These are phyloP conservation scores for Siniperca obscura DNA, from an alignment of 2,797 vertebrate species.

Conservation along the genomic window DNA sequence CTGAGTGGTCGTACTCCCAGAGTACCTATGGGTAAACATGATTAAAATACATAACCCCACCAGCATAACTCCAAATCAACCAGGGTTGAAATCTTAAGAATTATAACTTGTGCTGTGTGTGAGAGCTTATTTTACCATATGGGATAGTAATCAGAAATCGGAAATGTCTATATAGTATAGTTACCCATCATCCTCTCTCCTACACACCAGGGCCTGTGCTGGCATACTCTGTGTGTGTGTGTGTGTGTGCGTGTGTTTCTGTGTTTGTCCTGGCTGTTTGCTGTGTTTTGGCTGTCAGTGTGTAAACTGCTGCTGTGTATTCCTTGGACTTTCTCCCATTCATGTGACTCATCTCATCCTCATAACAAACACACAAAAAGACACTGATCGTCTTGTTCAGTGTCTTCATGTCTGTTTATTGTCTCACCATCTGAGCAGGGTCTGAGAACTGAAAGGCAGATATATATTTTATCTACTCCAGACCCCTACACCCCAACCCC, in stretches of 20 bases:
- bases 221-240: not conserved
- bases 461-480: conserved; percentile 18
- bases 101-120: too few relatives aligned
- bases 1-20: too few relatives aligned
- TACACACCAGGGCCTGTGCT: not conserved
- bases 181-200: not conserved
- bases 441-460: conserved; percentile 9
- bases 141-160: not conserved
- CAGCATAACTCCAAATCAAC: not conserved
- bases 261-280: conserved; percentile 12
- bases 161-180: not conserved
- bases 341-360: conserved; percentile 30
- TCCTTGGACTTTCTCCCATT: conserved; percentile 4
- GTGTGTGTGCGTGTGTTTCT: conserved; percentile 5
- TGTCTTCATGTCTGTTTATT: not conserved
- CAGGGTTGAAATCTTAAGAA: too few relatives aligned
- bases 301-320: conserved; percentile 11
- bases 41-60: too few relatives aligned
- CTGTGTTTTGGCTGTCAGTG: conserved; percentile 19
- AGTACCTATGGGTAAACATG: too few relatives aligned
- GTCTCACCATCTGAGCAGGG: not conserved
- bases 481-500: conserved; percentile 6
- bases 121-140: not conserved
- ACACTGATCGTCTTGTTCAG: not conserved
- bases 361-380: not conserved